Evolutionary conservation across 1,140 invertebrate genomes (phyloP).

Genomic region (Ladona fulva): DNA sequence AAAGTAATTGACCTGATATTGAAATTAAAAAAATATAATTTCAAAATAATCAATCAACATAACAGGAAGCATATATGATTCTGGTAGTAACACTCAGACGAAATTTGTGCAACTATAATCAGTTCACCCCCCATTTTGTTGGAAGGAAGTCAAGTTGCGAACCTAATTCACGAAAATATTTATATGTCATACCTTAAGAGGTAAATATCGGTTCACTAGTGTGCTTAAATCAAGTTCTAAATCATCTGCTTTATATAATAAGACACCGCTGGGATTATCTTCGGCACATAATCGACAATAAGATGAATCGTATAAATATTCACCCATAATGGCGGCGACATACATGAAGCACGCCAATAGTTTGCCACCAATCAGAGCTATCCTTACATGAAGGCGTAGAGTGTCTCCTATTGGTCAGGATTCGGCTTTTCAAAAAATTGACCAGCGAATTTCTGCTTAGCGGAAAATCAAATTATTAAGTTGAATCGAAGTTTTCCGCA

Average conservation of each 20-base stretch:
- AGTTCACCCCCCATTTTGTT: constrained; percentile 31
- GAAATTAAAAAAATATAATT: not conserved
- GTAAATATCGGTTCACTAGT: constrained; percentile 59
- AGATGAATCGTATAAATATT: constrained; percentile 49
- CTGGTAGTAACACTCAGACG: constrained; percentile 30
- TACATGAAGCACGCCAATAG: constrained; percentile 3
- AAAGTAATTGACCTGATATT: not conserved
- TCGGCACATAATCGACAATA: constrained; percentile 63
- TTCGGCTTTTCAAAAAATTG: not conserved
- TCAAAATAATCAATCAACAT: no score
- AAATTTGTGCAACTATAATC: constrained; percentile 31
- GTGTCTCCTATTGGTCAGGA: not conserved
- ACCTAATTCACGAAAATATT: constrained; percentile 35
- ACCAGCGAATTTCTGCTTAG: not conserved
- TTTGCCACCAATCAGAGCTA: not conserved
- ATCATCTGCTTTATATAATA: constrained; percentile 46
- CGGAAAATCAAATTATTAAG: not conserved
- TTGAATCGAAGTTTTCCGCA: no score
- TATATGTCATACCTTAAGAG: constrained; percentile 49
- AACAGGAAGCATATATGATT: constrained; percentile 29
- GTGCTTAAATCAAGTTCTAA: constrained; percentile 49
- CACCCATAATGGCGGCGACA: constrained; percentile 28
- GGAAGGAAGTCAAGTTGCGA: constrained; percentile 51
- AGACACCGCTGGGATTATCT: constrained; percentile 55
- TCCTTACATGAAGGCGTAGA: not conserved